phyloP scores from a whole-genome alignment of 2,888 invertebrate species.

The Danaus chrysippus region DNA sequence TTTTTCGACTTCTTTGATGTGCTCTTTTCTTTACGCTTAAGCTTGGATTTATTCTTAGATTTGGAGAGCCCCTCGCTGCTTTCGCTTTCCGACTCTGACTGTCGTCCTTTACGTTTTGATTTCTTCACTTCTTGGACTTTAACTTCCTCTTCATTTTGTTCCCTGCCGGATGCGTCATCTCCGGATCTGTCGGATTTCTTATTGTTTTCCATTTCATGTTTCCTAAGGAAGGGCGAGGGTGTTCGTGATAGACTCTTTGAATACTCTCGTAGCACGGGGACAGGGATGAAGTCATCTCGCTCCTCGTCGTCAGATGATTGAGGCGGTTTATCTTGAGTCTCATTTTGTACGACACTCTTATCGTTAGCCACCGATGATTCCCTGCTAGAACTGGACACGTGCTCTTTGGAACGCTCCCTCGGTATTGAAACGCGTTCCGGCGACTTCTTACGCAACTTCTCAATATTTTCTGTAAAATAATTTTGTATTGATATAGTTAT shows the following conservation, averaged over 20 bases:
- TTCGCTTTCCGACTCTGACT: conserved; percentile 71
- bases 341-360: conserved; percentile 54
- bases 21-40: conserved; percentile 76
- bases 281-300: conserved; percentile 60
- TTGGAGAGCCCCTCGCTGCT: conserved; percentile 66
- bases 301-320: conserved; percentile 69
- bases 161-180: conserved; percentile 68
- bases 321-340: conserved; percentile 49
- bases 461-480: conserved; percentile 55
- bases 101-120: conserved; percentile 76
- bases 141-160: conserved; percentile 65
- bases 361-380: conserved; percentile 68
- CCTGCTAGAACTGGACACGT: conserved; percentile 71
- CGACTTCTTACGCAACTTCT: conserved; percentile 59
- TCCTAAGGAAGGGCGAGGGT: conserved; percentile 90
- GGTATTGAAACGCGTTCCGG: conserved; percentile 58
- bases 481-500: conserved; percentile 2
- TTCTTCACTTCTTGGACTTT: conserved; percentile 60
- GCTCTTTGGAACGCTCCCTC: conserved; percentile 49
- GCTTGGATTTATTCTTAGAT: conserved; percentile 66
- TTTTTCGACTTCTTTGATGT: conserved; percentile 78
- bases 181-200: conserved; percentile 69
- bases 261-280: conserved; percentile 74
- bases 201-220: conserved; percentile 76
- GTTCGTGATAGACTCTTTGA: conserved; percentile 90